Base-by-base conservation (phyloP, 1,140 invertebrate genomes). In the Leptopilina boulardi region DNA sequence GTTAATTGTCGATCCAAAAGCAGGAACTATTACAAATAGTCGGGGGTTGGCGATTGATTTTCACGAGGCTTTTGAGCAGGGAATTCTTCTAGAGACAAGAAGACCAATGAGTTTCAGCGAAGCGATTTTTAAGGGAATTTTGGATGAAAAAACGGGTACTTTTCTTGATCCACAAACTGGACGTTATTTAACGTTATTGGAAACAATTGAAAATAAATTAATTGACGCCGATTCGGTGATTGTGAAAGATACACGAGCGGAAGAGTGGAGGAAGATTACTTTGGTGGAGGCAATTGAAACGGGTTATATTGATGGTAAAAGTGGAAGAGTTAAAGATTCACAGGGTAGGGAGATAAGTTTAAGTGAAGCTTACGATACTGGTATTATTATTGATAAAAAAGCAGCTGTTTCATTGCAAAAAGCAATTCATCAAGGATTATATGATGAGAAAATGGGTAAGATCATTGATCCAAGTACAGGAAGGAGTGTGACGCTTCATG, bases 361-460 rank as follows among this genome's bases (percentile, higher is more conserved):
- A 26, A 92, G 92, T 70, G 94, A 97, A 88, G 96, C 96, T 3
- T 95, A 97, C 80, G 94, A 97, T 85, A 92, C 93, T 75, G 96
- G 96, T 70, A 92, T 97, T 59, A 92, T 97, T 15, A 92, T 96
- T 75, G 96, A 97, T 86, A 95, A 94, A 77, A 95, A 95, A 89
- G 94, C 95, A 2, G 93, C 96, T 0, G 93, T 97, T n/a, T 97
- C 96, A 6, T 86, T 98, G 38, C 97, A 98, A 86, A 92, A 95
- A 87, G 95, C 96, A 1, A 94, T 98, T 66, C 96, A 97, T 88
- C 95, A 97, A 90, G 97, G 97, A 2, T 89, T 97, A 0, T 97
- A 97, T 85, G 94, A 96, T 82, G 95, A 96, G 73, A 91, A 92
- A 73, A 94, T 93, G 0, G 96, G 97, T n/a, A 95, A 96, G 91